Percentiles rank a stretch among this genome's conserved stretches.
These are phyloP conservation scores for Lacanobia oleracea DNA, from an alignment of 2,888 invertebrate species.

Conservation along the genomic window DNA sequence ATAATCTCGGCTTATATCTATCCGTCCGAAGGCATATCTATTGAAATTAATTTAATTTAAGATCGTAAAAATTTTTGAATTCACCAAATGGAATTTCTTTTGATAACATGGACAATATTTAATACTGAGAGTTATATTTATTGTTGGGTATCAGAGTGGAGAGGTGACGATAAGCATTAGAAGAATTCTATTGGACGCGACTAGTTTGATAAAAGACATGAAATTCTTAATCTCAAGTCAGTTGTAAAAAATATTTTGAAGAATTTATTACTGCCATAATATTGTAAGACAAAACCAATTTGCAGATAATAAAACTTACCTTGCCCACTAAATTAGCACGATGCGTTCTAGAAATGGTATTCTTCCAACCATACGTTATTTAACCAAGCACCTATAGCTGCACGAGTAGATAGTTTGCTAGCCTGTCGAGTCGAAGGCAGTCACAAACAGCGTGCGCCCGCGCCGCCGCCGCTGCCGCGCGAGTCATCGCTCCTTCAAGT, in stretches of 20 bases:
- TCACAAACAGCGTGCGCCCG: constrained; percentile 67
- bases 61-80: constrained; percentile 70
- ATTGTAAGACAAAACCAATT: constrained; percentile 16
- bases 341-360: constrained; percentile 14
- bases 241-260: background rate
- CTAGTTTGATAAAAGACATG: background rate
- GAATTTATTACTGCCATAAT: background rate
- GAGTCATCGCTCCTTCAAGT: constrained; percentile 88
- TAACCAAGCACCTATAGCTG: constrained; percentile 11
- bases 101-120: constrained; percentile 62
- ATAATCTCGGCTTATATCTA: constrained; percentile 74
- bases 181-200: constrained; percentile 14
- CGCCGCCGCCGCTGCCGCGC: constrained; percentile 66
- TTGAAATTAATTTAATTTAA: constrained; percentile 74
- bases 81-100: constrained; percentile 64
- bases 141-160: constrained; percentile 51
- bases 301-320: constrained; percentile 18
- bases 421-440: constrained; percentile 68
- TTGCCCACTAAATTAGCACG: constrained; percentile 30
- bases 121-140: constrained; percentile 60
- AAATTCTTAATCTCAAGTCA: background rate
- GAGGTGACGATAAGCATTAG: constrained; percentile 42
- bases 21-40: constrained; percentile 62
- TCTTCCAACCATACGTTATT: constrained; percentile 1
- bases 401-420: constrained; percentile 40